Conservation (phyloP, 1,140 invertebrate species). For the Apis dorsata region DNA sequence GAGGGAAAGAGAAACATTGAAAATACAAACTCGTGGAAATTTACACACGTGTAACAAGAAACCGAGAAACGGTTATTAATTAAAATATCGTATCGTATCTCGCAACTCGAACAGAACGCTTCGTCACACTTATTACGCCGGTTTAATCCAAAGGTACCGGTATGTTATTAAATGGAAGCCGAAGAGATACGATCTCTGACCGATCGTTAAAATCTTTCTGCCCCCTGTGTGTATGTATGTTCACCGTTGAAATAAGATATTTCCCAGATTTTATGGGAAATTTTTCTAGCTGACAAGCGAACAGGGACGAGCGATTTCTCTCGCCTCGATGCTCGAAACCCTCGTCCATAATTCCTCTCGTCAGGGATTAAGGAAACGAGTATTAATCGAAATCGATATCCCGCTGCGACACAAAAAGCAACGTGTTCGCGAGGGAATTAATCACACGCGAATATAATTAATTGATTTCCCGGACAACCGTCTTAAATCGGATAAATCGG, state of each 20-base stretch:
- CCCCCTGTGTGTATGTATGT: neutral
- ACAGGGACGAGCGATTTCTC: conserved; percentile 13
- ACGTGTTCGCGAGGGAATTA: conserved; percentile 52
- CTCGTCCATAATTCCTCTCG: conserved; percentile 16
- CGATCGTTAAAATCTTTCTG: neutral
- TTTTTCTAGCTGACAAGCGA: neutral
- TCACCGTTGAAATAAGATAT: conserved; percentile 20
- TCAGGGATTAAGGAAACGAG: neutral
- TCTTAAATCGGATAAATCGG: neutral
- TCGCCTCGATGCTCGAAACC: neutral
- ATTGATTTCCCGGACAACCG: conserved; percentile 35
- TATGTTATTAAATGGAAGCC: neutral
- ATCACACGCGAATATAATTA: conserved; percentile 60
- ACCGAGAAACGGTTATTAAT: neutral
- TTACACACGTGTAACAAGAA: neutral
- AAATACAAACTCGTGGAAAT: neutral
- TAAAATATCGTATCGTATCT: neutral
- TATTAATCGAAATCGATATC: conserved; percentile 52
- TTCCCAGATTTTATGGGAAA: conserved; percentile 13
- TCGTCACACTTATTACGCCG: neutral
- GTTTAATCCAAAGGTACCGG: neutral
- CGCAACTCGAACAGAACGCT: neutral
- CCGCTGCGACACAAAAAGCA: conserved; percentile 42
- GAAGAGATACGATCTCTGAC: neutral
- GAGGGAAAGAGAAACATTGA: no score